These are phyloP conservation scores for Apodemia duryi DNA, from an alignment of 2,888 invertebrate species.

Conservation along the genomic window DNA sequence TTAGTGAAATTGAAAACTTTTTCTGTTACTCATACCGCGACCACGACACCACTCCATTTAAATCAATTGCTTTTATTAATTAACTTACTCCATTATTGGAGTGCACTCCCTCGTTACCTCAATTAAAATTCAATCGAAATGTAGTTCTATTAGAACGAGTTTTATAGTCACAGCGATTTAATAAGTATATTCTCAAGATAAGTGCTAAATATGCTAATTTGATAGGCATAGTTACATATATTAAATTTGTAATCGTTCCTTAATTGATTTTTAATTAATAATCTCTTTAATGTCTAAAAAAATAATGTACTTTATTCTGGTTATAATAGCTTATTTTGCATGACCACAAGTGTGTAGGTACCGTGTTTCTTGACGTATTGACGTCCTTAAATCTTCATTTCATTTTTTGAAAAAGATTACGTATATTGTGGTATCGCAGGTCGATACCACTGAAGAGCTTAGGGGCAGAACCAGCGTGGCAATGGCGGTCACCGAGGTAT, in stretches of 20 bases:
- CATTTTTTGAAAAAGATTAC: no score
- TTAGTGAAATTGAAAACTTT: constrained; percentile 81
- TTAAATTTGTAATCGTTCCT: not conserved
- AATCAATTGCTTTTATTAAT: constrained; percentile 79
- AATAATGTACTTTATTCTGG: no score
- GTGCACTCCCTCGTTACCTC: constrained; percentile 70
- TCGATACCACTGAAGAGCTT: no score
- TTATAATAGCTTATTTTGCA: no score
- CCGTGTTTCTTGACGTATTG: no score
- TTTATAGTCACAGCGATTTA: constrained; percentile 59
- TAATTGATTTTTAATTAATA: constrained; percentile 6
- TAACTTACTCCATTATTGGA: constrained; percentile 72
- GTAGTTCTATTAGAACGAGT: constrained; percentile 64
- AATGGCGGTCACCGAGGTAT: no score
- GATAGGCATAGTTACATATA: not conserved
- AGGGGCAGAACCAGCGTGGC: no score
- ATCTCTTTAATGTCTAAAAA: not conserved
- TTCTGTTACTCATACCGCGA: constrained; percentile 76
- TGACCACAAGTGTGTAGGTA: no score
- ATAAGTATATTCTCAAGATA: constrained; percentile 51
- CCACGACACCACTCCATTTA: constrained; percentile 73
- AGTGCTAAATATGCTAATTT: constrained; percentile 29
- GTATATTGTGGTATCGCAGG: no score
- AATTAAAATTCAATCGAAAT: constrained; percentile 73
- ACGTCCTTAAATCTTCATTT: no score